Conservation (phyloP, 2,888 invertebrate species). For the Agrotis exclamationis region DNA sequence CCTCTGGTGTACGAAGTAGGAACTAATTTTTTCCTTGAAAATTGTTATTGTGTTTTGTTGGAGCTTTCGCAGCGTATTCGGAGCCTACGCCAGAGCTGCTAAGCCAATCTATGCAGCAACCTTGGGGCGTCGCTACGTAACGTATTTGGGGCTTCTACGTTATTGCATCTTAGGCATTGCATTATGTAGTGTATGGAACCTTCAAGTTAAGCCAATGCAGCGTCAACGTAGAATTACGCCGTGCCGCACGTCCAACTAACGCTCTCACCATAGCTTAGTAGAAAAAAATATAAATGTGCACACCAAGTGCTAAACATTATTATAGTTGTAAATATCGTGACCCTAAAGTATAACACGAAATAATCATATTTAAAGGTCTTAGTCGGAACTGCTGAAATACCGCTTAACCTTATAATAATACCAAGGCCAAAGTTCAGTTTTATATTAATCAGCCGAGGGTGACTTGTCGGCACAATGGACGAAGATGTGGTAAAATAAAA, state of each 20-base stretch:
- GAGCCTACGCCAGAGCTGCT: too few species aligned
- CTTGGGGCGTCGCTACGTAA: too few species aligned
- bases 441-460: slow-evolving; percentile 56
- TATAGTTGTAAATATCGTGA: slow-evolving; percentile 39
- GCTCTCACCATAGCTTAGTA: background rate
- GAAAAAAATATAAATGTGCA: too few species aligned
- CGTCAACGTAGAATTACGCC: background rate
- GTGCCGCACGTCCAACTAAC: background rate
- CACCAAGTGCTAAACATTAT: slow-evolving; percentile 4
- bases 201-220: too few species aligned
- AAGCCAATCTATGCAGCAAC: too few species aligned
- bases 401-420: slow-evolving; percentile 54
- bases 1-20: too few species aligned
- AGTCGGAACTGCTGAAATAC: slow-evolving; percentile 39
- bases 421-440: slow-evolving; percentile 53
- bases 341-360: slow-evolving; percentile 25
- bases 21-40: too few species aligned
- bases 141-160: background rate
- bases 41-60: too few species aligned
- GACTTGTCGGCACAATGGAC: slow-evolving; percentile 50
- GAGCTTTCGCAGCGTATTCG: background rate
- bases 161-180: too few species aligned
- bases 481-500: slow-evolving; percentile 30
- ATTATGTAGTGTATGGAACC: too few species aligned
- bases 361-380: slow-evolving; percentile 14